Evolutionary conservation across 1,140 invertebrate species (phyloP), one percentile per base, ranked within the genome.

Genomic region (Drosophila cardini): DNA sequence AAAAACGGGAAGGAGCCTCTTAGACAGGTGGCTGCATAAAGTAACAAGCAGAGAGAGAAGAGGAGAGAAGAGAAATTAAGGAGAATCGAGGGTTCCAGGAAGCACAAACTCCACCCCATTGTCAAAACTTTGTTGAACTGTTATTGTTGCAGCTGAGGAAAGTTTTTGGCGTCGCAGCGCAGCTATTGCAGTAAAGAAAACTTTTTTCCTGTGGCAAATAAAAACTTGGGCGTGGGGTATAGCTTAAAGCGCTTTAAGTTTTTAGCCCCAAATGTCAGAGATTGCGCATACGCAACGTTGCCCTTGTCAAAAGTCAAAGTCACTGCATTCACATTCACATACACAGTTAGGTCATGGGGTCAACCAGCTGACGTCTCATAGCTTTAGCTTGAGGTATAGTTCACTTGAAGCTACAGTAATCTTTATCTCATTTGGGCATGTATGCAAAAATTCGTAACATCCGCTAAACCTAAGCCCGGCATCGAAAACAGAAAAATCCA

Each of bases 161-260:
- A 80, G 62, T 57, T 83, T 84, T 76, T 62, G 48, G 38, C 52
- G 48, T 46, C 76, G 53, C 16, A 71, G 64, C 71, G 50, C 65
- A 73, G 79, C 60, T n/a, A 45, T 38, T 46, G 50, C 70, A 53
- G 40, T 50, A 45, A 50, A 9, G 34, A 43, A 18, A 36, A 73
- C 61, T 50, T 83, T 72, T 45, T 48, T 26, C 9, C 32, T 58
- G 76, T 72, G 80, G 76, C 60, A 60, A 34, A 64, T 30, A 16
- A n/a, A 34, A 73, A 80, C 64, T 46, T 68, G 56, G 72, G 50
- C 61, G 73, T 16, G 21, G 52, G 52, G 21, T 26, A 26, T 53
- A 55, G 79, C 79, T 86, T 87, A 65, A 86, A 87, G 83, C 53
- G 71, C 76, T 86, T 86, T 71, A 86, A 83, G 79, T 82, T 68